These are phyloP conservation scores for Aptenodytes forsteri DNA, from an alignment of 2,113 vertebrate species.

Conservation along the genomic window DNA sequence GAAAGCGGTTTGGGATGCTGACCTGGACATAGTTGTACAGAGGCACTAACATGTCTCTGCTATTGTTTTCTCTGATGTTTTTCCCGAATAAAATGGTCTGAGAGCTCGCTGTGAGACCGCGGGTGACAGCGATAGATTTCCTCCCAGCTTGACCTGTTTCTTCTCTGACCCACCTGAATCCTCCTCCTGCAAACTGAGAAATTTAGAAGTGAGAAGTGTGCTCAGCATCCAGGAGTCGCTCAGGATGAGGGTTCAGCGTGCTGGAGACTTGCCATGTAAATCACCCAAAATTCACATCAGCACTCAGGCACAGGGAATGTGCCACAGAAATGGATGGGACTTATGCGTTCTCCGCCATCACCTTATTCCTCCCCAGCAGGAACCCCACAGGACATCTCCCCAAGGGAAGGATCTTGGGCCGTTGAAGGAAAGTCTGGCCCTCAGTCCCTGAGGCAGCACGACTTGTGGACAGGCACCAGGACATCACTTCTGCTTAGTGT, in stretches of 20 bases:
- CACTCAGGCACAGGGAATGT: rapidly evolving
- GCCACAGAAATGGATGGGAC: rapidly evolving
- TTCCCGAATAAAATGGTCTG: neutral
- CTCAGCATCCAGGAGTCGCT: neutral
- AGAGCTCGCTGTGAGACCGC: neutral
- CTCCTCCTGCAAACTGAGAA: too few relatives aligned
- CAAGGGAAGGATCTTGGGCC: rapidly evolving
- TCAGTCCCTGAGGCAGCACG: rapidly evolving
- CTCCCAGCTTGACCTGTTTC: neutral
- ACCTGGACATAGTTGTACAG: neutral
- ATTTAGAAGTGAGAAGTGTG: too few relatives aligned
- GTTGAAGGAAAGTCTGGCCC: neutral
- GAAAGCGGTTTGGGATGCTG: neutral
- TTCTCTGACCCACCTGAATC: neutral
- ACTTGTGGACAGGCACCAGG: neutral
- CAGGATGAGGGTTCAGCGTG: neutral
- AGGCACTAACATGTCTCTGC: neutral
- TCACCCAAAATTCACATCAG: too few relatives aligned
- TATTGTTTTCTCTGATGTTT: neutral
- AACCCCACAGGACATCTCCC: neutral
- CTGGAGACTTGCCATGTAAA: neutral
- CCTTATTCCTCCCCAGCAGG: too few relatives aligned
- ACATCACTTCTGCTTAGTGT: rapidly evolving
- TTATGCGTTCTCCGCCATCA: rapidly evolving
- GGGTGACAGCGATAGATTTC: neutral